Base-by-base conservation (phyloP, 2,888 invertebrate genomes). In the Drosophila mettleri region DNA sequence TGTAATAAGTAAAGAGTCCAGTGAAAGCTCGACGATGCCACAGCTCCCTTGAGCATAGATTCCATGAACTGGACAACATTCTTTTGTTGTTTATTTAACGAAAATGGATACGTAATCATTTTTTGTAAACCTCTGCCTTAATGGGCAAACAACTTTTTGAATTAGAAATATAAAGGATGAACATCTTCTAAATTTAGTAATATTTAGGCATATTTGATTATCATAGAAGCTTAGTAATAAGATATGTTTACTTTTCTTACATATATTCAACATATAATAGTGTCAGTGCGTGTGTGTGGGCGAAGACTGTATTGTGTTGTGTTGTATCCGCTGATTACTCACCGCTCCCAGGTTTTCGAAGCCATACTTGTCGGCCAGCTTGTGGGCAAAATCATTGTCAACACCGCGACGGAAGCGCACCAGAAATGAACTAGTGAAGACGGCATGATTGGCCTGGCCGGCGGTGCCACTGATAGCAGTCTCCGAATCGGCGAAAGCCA, bases 371-470 rank as follows among this genome's bases (percentile, higher is more conserved):
- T 94, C 93, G 69, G 99, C 99, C 75, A 99, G 94, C 80, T 94
- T 93, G 91, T 95, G 95, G 54, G 98, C 99, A 89, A 96, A 94
- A 20, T 95, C 94, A 82, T 94, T 95, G 64, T 95, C 95, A 68
- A 96, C 95, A 72, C 96, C 95, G 81, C 96, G 94, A 90, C 95
- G 95, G 93, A 98, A 96, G 86, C 96, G 95, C 87, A 99, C 98
- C 92, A 98, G 94, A 94, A 99, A 99, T 61, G 97, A 96, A 93
- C 98, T 99, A 92, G 98, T 99, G 94, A 98, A 98, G 88, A 99
- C 95, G 58, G 90, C 88, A 29, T 78, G 84, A 60, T 81, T 83
- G 34, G 74, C 69, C 57, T 65, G 41, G 34, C 73, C 66, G 39
- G 58, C 68, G 34, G 29, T 24, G 54, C 61, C 66, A 61, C 69